Percentiles rank a stretch among this genome's conserved stretches.
Evolutionary conservation across 2,888 invertebrate genomes (phyloP).

Genomic region (Heliconius erato): DNA sequence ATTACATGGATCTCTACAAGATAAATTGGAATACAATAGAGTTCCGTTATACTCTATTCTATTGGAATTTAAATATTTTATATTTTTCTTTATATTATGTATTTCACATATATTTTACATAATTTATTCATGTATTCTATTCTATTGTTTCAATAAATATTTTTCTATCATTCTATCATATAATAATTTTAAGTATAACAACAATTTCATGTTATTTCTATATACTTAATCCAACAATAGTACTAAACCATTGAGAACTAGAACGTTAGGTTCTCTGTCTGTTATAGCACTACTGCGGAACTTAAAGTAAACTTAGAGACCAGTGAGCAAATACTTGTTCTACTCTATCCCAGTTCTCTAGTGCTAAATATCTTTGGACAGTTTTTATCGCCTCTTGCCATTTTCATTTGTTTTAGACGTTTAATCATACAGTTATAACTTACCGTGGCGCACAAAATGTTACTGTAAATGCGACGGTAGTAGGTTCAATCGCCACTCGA

Average conservation of each 20-base stretch:
- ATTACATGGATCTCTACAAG: no score
- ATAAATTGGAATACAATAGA: no score
- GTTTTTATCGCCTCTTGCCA: constrained; percentile 12
- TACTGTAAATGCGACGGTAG: no score
- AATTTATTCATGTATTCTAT: not conserved
- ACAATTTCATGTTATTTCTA: not conserved
- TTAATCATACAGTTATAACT: not conserved
- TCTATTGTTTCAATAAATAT: not conserved
- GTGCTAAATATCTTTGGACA: constrained; percentile 18
- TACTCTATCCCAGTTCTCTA: constrained; percentile 19
- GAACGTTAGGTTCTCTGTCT: constrained; percentile 22
- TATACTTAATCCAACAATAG: constrained; percentile 10
- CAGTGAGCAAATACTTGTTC: constrained; percentile 32
- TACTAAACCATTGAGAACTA: constrained; percentile 6
- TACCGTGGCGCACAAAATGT: no score
- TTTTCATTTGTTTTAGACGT: not conserved
- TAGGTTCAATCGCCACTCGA: no score
- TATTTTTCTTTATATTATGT: no score
- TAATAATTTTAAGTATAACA: not conserved
- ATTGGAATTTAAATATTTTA: not conserved
- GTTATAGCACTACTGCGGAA: constrained; percentile 22
- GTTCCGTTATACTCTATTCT: not conserved
- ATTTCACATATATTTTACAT: no score
- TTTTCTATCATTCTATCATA: not conserved
- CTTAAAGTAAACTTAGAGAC: constrained; percentile 29